Percentiles rank a stretch among this genome's conserved stretches.
Evolutionary conservation across 2,888 invertebrate species (phyloP).

Genomic region (Aquatica leii): DNA sequence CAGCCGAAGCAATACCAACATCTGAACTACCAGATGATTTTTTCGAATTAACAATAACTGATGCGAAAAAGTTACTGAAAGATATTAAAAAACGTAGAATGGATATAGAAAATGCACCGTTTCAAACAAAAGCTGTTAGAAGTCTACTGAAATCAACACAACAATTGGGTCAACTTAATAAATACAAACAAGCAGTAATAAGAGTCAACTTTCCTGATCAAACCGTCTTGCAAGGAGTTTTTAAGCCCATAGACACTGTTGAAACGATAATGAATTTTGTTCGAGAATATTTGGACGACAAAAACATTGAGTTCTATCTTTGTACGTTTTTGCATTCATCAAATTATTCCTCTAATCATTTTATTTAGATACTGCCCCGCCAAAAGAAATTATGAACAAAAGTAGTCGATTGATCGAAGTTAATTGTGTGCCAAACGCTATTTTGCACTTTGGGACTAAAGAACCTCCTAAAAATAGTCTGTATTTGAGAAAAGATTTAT

Average conservation of each 20-base stretch:
- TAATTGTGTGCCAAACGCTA: constrained; percentile 80
- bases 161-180: constrained; percentile 67
- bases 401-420: constrained; percentile 73
- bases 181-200: constrained; percentile 80
- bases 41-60: constrained; percentile 84
- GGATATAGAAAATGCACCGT: constrained; percentile 74
- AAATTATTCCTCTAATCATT: constrained; percentile 15
- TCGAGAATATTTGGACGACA: constrained; percentile 71
- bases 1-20: constrained; percentile 69
- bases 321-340: constrained; percentile 77
- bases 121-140: constrained; percentile 73
- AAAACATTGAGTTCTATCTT: constrained; percentile 75
- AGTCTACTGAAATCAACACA: constrained; percentile 67
- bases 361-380: constrained; percentile 80
- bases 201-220: constrained; percentile 88
- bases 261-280: constrained; percentile 78
- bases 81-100: constrained; percentile 74
- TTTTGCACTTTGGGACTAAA: constrained; percentile 74
- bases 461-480: constrained; percentile 56
- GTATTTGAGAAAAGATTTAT: constrained; percentile 69
- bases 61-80: constrained; percentile 77
- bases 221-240: constrained; percentile 85
- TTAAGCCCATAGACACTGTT: constrained; percentile 79
- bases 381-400: constrained; percentile 73
- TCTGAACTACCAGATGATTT: constrained; percentile 87